Base-by-base conservation (phyloP, 2,888 invertebrate species). In the Syritta pipiens region DNA sequence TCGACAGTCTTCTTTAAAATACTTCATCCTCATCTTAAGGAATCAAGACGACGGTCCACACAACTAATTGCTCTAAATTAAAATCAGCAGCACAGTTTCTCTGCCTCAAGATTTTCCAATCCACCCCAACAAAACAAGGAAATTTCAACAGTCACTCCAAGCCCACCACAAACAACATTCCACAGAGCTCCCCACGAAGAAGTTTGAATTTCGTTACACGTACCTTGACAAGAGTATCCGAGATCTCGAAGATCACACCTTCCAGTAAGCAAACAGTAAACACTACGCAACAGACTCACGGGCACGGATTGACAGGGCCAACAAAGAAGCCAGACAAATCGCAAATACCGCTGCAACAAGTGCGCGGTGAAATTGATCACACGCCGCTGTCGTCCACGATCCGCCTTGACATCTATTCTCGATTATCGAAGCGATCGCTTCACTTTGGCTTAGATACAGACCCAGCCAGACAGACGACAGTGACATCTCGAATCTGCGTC, bases 321-420 rank as follows among this genome's bases (percentile, higher is more conserved):
- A n/a, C n/a, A n/a, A 17, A 49, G 74, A 79, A 72, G 74, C 79
- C 79, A 72, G 55, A 79, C 67, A 72, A 79, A 79, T 67, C 30
- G 30, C 14, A 26, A 53, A 53, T 55, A 51, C 35, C 14, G n/a
- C n/a, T 48, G 30, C 26, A 53, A 60, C 72, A 76, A 76, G 57
- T 63, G 24, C 59, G 55, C 67, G 28, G 19, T 75, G 81, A 81
- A 81, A 81, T 68, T 59, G 51, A 75, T 51, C 68, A 59, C 63
- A 24, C 37, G 51, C 24, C 14, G 48, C 26, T 67, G 46, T 35
- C 48, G 12, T 65, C 49, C 37, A 55, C 69, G 69, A 48, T 49
- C 68, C 53, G 46, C 77, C 72, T 72, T 77, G 77, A 72, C 79
- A 79, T 74, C 67, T 67, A 74, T 79, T 74, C 57, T 74, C 74